Percentiles rank a stretch among this genome's conserved stretches.
These are phyloP conservation scores for Rhodinocichla rosea DNA, from an alignment of 2,113 vertebrate genomes.

Conservation along the genomic window DNA sequence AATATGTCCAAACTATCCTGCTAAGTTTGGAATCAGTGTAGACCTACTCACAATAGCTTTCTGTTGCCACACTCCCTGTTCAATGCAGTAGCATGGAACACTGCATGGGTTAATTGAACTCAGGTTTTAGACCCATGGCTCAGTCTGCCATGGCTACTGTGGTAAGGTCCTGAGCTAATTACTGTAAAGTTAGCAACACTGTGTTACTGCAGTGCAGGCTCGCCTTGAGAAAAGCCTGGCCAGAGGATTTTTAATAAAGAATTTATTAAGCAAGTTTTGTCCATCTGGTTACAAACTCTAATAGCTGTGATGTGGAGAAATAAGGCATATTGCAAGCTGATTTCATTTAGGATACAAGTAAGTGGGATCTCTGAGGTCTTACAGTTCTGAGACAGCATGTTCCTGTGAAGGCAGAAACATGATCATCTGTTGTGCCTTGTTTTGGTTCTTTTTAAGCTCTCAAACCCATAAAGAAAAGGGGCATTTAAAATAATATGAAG, in stretches of 20 bases:
- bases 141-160: neutral
- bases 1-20: neutral
- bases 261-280: neutral
- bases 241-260: neutral
- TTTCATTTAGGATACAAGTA: neutral
- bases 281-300: neutral
- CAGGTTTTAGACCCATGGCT: neutral
- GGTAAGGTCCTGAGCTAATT: neutral
- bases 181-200: neutral
- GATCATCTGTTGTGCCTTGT: neutral
- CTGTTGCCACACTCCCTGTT: rapidly evolving
- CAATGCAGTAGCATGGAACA: neutral
- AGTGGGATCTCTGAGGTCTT: neutral
- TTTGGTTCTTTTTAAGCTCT: neutral
- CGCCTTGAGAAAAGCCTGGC: neutral
- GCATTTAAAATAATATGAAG: neutral
- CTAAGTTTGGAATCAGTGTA: neutral
- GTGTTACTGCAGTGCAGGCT: neutral
- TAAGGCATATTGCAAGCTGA: neutral
- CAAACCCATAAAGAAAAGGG: neutral
- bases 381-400: neutral
- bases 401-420: neutral
- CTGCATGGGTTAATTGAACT: neutral
- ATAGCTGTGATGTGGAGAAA: neutral
- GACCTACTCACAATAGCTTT: neutral